Evolutionary conservation across 2,797 vertebrate species (phyloP).

Genomic region (Notamacropus eugenii): DNA sequence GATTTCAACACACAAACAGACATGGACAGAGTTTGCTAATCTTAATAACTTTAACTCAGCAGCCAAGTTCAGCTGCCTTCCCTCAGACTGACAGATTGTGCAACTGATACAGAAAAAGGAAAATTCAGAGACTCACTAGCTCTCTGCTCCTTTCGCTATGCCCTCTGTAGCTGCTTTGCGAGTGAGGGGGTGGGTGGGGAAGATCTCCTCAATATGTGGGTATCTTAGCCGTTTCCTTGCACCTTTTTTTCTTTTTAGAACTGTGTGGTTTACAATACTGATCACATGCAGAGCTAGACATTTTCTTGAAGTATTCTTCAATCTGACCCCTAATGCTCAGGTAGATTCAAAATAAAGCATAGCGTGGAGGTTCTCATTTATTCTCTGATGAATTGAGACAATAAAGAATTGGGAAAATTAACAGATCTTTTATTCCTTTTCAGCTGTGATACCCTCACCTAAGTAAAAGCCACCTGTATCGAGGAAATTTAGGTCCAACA

Average conservation of each 20-base stretch:
- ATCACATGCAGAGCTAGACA: not conserved
- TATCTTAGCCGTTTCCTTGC: not conserved
- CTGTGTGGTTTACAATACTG: not conserved
- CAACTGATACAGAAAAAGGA: slow-evolving; percentile 2
- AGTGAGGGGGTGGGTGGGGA: not conserved
- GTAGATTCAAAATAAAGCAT: not conserved
- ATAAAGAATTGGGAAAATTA: slow-evolving; percentile 19
- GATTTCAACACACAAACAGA: not conserved
- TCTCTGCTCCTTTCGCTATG: not conserved
- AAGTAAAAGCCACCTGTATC: not conserved
- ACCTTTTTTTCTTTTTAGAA: not conserved
- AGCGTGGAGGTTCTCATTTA: not conserved
- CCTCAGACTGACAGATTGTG: slow-evolving; percentile 8
- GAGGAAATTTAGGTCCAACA: not conserved
- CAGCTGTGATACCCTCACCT: slow-evolving; percentile 6
- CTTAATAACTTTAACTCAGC: slow-evolving; percentile 9
- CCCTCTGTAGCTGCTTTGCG: not conserved
- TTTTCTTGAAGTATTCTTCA: slow-evolving; percentile 33
- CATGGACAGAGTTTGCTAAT: not conserved
- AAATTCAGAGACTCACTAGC: not conserved
- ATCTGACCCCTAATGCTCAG: not conserved
- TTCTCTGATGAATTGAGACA: slow-evolving; percentile 2
- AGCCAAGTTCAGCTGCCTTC: slow-evolving; percentile 8
- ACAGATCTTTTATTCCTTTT: slow-evolving; percentile 22
- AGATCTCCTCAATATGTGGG: not conserved